Conservation (phyloP, 1,140 invertebrate genomes). For the Brachionus sp. region DNA sequence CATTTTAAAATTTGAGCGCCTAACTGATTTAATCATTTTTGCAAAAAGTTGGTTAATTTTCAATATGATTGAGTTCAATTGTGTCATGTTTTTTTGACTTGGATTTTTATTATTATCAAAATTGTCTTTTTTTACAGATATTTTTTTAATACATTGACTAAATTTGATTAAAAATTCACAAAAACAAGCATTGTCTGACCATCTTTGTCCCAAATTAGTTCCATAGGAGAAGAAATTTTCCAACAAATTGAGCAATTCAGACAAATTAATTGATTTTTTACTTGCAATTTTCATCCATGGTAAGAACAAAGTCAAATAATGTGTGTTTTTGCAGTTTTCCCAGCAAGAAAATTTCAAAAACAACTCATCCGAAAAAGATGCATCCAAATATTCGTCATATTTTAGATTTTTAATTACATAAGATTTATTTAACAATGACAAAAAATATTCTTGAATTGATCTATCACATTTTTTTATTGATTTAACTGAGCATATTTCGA, state of each 20-base stretch:
- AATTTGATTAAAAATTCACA: not conserved
- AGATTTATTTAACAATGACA: not conserved
- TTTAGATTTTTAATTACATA: not conserved
- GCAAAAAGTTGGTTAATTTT: not conserved
- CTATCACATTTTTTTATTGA: not conserved
- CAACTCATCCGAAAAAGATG: not conserved
- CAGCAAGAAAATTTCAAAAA: not conserved
- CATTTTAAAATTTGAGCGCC: not conserved
- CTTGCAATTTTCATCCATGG: not conserved
- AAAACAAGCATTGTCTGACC: not conserved
- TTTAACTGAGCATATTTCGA: not conserved
- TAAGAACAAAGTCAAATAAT: not conserved
- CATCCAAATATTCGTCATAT: not conserved
- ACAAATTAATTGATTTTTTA: not conserved
- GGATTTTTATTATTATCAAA: not conserved
- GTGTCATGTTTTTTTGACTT: not conserved
- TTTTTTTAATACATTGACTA: not conserved
- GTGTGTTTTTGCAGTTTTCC: not conserved
- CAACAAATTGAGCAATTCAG: not conserved
- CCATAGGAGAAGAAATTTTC: not conserved
- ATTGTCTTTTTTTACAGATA: not conserved
- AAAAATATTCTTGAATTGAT: not conserved
- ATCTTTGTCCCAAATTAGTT: not conserved
- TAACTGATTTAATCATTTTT: not conserved
- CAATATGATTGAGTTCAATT: not conserved